Evolutionary conservation across 1,140 invertebrate genomes (phyloP).

Genomic region (Cherax destructor): DNA sequence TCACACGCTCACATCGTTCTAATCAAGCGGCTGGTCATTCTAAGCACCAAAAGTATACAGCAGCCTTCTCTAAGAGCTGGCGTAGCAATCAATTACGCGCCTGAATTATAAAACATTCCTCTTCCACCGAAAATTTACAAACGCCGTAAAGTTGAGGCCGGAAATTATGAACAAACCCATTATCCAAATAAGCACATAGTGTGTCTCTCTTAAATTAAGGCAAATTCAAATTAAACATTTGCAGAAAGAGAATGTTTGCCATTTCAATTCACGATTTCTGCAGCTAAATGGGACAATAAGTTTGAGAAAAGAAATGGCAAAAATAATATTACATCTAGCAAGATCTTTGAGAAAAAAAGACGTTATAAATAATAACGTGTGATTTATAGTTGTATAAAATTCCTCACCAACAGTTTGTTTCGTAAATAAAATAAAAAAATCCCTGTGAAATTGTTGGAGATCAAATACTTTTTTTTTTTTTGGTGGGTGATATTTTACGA

Average conservation of each 20-base stretch:
- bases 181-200: slow-evolving; percentile 29
- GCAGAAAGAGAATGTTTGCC: slow-evolving; percentile 1
- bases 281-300: neutral
- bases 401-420: no score
- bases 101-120: slow-evolving; percentile 24
- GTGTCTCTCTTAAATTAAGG: slow-evolving; percentile 21
- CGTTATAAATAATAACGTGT: no score
- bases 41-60: neutral
- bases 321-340: no score
- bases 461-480: no score
- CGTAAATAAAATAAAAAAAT: no score
- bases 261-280: neutral
- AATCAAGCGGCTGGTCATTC: no score
- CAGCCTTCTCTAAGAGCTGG: neutral
- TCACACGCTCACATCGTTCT: no score
- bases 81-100: slow-evolving; percentile 8
- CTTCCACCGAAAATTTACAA: slow-evolving; percentile 35
- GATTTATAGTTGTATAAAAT: no score
- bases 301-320: no score
- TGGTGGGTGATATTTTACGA: no score
- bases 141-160: slow-evolving; percentile 12
- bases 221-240: slow-evolving; percentile 11
- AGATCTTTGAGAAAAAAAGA: no score
- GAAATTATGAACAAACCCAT: slow-evolving; percentile 38
- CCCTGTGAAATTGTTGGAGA: no score